These are phyloP conservation scores for Apamea sordens DNA, from an alignment of 2,888 invertebrate species.

Conservation along the genomic window DNA sequence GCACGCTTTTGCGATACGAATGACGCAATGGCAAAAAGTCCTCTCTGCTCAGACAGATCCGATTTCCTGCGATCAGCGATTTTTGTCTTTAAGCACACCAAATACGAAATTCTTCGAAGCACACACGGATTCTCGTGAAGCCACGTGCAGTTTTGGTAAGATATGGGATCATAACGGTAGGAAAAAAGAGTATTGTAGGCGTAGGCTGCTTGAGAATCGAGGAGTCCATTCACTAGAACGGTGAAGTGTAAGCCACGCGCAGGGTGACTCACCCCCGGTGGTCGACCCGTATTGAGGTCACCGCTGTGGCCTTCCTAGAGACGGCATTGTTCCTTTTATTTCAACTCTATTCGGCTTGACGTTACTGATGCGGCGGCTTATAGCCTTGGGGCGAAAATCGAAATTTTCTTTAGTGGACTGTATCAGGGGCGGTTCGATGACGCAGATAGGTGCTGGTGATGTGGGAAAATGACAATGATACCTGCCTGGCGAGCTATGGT, in stretches of 20 bases:
- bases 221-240: slow-evolving; percentile 59
- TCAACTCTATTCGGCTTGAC: slow-evolving; percentile 47
- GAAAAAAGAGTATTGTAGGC: slow-evolving; percentile 19
- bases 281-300: slow-evolving; percentile 68
- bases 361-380: too few relatives aligned
- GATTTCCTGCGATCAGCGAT: slow-evolving; percentile 31
- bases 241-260: slow-evolving; percentile 51
- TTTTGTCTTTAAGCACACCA: slow-evolving; percentile 15
- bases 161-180: neutral
- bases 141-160: neutral
- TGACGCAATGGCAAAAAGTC: neutral
- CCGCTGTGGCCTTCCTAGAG: slow-evolving; percentile 67
- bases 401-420: too few relatives aligned
- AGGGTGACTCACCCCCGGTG: slow-evolving; percentile 69
- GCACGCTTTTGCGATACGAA: neutral
- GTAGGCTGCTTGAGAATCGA: slow-evolving; percentile 42
- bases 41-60: slow-evolving; percentile 24
- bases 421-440: too few relatives aligned
- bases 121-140: neutral
- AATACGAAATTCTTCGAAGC: slow-evolving; percentile 21
- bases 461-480: too few relatives aligned
- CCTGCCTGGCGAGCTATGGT: too few relatives aligned
- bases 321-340: slow-evolving; percentile 63
- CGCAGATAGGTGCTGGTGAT: too few relatives aligned
- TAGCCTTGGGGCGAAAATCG: too few relatives aligned